Base-by-base conservation (phyloP, 1,140 invertebrate genomes). In the Carcinoscorpius rotundicauda region DNA sequence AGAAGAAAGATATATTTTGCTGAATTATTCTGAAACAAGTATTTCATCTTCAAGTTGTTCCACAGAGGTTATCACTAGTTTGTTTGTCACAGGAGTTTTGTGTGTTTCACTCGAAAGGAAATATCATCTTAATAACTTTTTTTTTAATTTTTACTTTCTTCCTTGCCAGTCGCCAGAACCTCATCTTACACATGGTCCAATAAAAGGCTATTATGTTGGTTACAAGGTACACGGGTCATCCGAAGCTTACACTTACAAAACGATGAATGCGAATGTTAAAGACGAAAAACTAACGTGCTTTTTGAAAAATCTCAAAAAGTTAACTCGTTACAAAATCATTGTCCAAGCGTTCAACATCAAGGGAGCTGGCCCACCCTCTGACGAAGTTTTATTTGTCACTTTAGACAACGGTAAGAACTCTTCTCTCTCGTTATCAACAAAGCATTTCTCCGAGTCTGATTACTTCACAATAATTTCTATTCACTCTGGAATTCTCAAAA, bases 321-420 rank as follows among this genome's bases (percentile, higher is more conserved):
- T 61, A 9, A 66, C 64, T 8, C 11, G 55, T 11, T 66, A 66
- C 51, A 49, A 50, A 61, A 59, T 96, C 2, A 89, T 96, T 6
- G 90, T 96, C 10, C 91, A 94, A 79, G 91, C 92, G 0, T 96
- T 93, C 75, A 97, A 97, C 77, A 89, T 90, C 77, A 86, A 93
- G 71, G 93, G 93, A 10, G 85, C 88, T 2, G 93, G 93, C 53
- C 93, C 93, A 0, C 84, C 90, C 73, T 91, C 88, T 53, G 86
- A 87, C 53, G 29, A 29, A 29, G 29, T 29, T 0, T 79, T 83
- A 0, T 85, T 86, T 0, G 85, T 88, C 71, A 91, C 89, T 11
- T 79, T 88, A 74, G 87, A 89, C 76, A 73, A 75, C 60, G 73
- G 68, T 69, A 66, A 57, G 8, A 55, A 29, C 29, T 29, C 29